Evolutionary conservation across 2,797 vertebrate species (phyloP).

Genomic region (Darevskia mixta): DNA sequence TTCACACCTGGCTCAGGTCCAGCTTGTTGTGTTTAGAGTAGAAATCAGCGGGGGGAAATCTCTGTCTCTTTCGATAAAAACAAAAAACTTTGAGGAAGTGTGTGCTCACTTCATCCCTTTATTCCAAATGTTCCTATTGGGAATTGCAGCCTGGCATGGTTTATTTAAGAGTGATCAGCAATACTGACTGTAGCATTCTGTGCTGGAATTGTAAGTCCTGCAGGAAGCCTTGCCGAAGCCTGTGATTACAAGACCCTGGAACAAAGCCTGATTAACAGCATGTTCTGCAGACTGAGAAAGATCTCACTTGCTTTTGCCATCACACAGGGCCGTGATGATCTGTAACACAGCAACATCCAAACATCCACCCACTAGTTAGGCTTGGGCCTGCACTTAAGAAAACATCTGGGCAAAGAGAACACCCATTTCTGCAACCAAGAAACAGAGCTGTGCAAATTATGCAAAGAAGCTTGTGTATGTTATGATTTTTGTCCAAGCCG

Average conservation of each 20-base stretch:
- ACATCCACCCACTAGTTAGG: not conserved
- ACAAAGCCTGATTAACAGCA: slow-evolving; percentile 7
- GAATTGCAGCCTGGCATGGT: slow-evolving; percentile 1
- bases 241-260: not conserved
- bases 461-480: not conserved
- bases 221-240: not conserved
- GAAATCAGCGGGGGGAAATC: slow-evolving; percentile 5
- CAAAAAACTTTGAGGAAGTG: not conserved
- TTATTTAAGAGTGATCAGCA: slow-evolving; percentile 28
- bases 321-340: slow-evolving; percentile 4
- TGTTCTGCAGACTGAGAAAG: not conserved
- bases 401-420: not conserved
- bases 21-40: slow-evolving; percentile 4
- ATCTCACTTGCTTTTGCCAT: not conserved
- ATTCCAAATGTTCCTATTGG: not conserved
- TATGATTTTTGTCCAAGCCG: too few relatives aligned
- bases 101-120: not conserved
- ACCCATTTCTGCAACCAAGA: not conserved
- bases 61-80: slow-evolving; percentile 9
- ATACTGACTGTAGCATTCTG: not conserved
- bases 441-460: not conserved
- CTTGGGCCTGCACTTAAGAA: not conserved
- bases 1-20: not conserved
- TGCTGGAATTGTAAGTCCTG: slow-evolving; percentile 2
- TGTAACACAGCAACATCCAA: not conserved